Base-by-base conservation (phyloP, 1,140 invertebrate species). In the Eumaeus atala region DNA sequence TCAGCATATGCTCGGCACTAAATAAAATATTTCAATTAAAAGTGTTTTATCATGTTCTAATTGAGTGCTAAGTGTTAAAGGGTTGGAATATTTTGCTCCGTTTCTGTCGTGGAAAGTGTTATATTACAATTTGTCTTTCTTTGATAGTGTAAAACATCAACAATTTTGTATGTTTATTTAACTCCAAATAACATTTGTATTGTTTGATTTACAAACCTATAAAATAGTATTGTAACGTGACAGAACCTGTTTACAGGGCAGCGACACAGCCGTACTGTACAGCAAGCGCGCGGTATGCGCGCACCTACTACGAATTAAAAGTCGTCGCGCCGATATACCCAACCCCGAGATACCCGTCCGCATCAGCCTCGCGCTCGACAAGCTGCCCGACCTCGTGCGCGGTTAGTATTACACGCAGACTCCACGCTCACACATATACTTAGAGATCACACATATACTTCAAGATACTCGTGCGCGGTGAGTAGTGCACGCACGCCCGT, bases 331-430 rank as follows among this genome's bases (percentile, higher is more conserved):
- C 3, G 93, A 95, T 82, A 95, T 95, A 72, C 93, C 94, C 61
- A 95, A 95, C 89, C 93, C 93, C 3, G 93, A 95, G 87, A 95
- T 94, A 66, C 94, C 93, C 37, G 94, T 94, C 37, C 90, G 93
- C 68, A 95, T 94, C 75, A 91, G 91, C 75, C 88, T 94, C 36
- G 91, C 91, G 49, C 87, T 94, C 58, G 94, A 94, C 71, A 94
- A 94, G 89, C 90, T 95, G 60, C 89, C 92, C 33, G 93, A 95
- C 72, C 86, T 95, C 42, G 89, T 94, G 50, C 92, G 94, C 90
- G 92, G 92, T 93, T 71, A 73, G 77, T 42, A 42, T 6, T 28
- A 6, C 21, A 28, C 21, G 21, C 21, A 28, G n/a, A n/a, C n/a
- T n/a, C n/a, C n/a, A n/a, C n/a, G n/a, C n/a, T 28, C 21, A 28